A percentile compares a stretch with the other conserved stretches of the same genome.
Conservation (phyloP, 2,888 invertebrate species). For the Pristionchus entomophagus region DNA sequence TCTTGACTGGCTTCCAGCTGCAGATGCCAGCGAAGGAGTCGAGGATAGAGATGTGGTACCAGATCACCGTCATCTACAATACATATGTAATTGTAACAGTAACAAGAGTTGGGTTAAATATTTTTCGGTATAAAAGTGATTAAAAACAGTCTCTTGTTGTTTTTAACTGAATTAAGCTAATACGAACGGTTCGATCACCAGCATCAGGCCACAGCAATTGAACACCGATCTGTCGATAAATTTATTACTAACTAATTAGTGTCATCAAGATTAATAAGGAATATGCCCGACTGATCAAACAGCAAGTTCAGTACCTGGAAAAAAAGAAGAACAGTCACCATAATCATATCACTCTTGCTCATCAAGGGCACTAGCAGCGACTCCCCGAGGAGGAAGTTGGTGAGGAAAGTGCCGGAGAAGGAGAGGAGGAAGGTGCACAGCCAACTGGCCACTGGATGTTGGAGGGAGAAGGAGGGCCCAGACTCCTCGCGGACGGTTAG, state of each 20-base stretch:
- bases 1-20: conserved; percentile 66
- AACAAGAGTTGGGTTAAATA: too few species aligned
- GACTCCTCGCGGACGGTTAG: conserved; percentile 79
- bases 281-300: too few species aligned
- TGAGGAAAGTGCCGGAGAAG: conserved; percentile 93
- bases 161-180: too few species aligned
- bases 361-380: conserved; percentile 96
- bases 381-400: conserved; percentile 94
- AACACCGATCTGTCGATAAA: too few species aligned
- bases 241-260: too few species aligned
- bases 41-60: conserved; percentile 97
- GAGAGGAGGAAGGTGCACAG: conserved; percentile 97
- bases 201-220: too few species aligned
- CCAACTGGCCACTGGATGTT: conserved; percentile 96
- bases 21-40: conserved; percentile 95
- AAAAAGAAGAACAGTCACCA: conserved; percentile 77
- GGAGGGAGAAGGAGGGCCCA: conserved; percentile 91
- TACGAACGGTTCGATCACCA: too few species aligned
- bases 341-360: conserved; percentile 88
- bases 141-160: too few species aligned
- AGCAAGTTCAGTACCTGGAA: too few species aligned
- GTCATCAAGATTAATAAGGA: too few species aligned
- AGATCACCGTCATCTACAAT: conserved; percentile 69
- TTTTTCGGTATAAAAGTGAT: too few species aligned
- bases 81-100: too few species aligned